Evolutionary conservation across 1,140 invertebrate genomes (phyloP), one percentile per base, ranked within the genome.

Genomic region (Formica exsecta): DNA sequence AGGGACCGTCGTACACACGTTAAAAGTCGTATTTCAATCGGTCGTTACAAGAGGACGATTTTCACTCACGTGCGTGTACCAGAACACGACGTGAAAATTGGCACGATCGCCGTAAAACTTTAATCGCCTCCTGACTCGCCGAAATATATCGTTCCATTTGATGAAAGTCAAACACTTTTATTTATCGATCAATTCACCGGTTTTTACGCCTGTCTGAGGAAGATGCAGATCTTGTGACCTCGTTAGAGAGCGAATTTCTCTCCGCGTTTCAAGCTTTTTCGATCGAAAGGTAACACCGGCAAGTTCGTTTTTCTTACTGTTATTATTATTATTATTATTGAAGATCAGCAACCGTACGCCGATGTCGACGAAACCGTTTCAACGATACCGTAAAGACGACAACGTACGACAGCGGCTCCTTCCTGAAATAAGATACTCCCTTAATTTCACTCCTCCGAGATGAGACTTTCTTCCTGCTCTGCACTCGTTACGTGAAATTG

Each of bases 251-350:
- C 44, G 29, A 80, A 68, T 68, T 80, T 57, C 64, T 70, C 51
- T 13, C 32, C 29, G 76, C 36, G 41, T 22, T 62, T 64, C 48
- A 61, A 38, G 13, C 57, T 85, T 41, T 8, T 57, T 57, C 48
- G 5, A n/a, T n/a, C 25, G 36, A 5, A 25, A 29, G 22, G n/a
- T 87, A 86, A 66, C 54, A 32, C 19, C 16, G 22, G 36, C 48
- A 22, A 73, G 5, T 32, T 66, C 9, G 41, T 19, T 51, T 51
- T 51, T 51, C 5, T 48, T 48, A 13, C 3, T 44, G 3, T 76
- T 68, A 38, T 85, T 48, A 51, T 76, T 77, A 54, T 54, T 75
- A 66, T 87, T 86, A 86, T 86, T 86, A 73, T 86, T 80, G 61
- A 61, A 48, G 22, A 64, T 71, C 48, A 51, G 59, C 25, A 57